Conservation (phyloP, 2,113 vertebrate species). For the Alosa alosa region DNA sequence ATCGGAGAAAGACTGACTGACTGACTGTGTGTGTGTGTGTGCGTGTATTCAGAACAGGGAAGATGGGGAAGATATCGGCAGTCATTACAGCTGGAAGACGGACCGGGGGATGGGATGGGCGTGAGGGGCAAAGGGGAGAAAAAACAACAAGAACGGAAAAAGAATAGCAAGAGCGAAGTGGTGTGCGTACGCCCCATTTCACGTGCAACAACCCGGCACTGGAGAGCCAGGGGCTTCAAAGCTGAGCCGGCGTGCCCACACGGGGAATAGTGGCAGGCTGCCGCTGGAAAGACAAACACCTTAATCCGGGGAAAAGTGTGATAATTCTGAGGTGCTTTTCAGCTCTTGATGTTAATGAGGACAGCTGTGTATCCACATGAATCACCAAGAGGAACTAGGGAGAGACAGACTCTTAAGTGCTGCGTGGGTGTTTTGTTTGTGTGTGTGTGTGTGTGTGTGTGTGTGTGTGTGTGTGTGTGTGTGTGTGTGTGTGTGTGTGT, state of each 20-base stretch:
- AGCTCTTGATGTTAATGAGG: slow-evolving; percentile 20
- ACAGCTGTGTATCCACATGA: slow-evolving; percentile 20
- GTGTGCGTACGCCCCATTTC: slow-evolving; percentile 24
- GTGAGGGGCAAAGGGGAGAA: background rate
- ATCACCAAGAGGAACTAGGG: background rate
- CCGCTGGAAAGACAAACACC: slow-evolving; percentile 25
- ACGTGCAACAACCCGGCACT: slow-evolving; percentile 1
- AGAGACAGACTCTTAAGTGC: background rate
- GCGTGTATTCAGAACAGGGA: background rate
- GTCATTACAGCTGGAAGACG: background rate
- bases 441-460: background rate
- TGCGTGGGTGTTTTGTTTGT: background rate
- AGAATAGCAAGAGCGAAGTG: background rate
- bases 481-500: background rate
- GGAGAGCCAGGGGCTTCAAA: slow-evolving; percentile 30
- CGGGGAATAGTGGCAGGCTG: slow-evolving; percentile 16
- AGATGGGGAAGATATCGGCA: background rate
- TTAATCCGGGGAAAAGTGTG: slow-evolving; percentile 31
- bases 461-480: background rate
- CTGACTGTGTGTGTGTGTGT: background rate
- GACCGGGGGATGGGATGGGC: background rate
- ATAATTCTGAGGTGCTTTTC: slow-evolving; percentile 27
- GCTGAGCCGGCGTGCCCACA: background rate
- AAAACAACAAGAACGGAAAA: background rate
- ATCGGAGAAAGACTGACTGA: background rate